Conservation (phyloP, 2,113 vertebrate genomes). For the Lonchura striata region DNA sequence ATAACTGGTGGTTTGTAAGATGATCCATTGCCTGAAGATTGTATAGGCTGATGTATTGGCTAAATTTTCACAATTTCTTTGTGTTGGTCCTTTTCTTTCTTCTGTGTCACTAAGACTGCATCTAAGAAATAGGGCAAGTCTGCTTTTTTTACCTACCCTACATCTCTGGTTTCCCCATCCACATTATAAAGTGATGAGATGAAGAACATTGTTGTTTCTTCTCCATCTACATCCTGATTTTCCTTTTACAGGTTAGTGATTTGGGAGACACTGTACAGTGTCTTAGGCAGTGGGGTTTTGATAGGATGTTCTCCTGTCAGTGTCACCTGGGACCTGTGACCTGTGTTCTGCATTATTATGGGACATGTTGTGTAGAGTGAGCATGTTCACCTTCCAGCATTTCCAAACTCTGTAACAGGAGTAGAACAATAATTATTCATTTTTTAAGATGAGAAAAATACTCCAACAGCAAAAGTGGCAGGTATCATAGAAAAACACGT, state of each 20-base stretch:
- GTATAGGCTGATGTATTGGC: neutral
- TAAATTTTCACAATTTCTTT: neutral
- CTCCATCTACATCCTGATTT: neutral
- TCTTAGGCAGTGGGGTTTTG: neutral
- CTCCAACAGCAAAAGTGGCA: neutral
- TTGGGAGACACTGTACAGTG: neutral
- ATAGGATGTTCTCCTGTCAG: neutral
- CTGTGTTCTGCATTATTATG: neutral
- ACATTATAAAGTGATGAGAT: neutral
- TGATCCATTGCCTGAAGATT: neutral
- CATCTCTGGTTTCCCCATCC: neutral
- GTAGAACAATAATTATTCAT: neutral
- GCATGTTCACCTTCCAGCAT: neutral
- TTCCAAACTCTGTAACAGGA: neutral
- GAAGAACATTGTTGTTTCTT: neutral
- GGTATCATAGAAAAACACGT: neutral
- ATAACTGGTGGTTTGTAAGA: neutral
- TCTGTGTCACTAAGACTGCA: neutral
- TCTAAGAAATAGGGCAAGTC: neutral
- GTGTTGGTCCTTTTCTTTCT: neutral
- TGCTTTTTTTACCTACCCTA: neutral
- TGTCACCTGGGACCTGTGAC: neutral
- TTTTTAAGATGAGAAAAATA: neutral
- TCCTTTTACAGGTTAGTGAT: neutral
- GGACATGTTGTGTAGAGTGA: neutral